Conservation (phyloP, 2,113 vertebrate genomes). For the Amphiprion percula region DNA sequence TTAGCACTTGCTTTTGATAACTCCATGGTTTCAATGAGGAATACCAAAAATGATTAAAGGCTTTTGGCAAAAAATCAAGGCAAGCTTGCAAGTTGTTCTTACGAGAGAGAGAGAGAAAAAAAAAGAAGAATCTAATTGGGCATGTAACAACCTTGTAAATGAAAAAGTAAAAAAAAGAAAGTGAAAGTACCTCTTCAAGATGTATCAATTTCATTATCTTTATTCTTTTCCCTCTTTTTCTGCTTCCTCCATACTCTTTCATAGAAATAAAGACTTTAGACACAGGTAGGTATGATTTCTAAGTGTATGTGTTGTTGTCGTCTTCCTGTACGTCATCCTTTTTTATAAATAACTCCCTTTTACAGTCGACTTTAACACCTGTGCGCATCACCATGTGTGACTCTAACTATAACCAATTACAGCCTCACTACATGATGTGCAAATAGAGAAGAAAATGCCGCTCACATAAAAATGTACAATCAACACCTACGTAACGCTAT, state of each 20-base stretch:
- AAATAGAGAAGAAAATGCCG: neutral
- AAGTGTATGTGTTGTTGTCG: slow-evolving; percentile 33
- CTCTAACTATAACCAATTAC: slow-evolving; percentile 54
- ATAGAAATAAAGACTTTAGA: slow-evolving; percentile 99
- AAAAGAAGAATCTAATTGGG: neutral
- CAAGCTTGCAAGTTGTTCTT: neutral
- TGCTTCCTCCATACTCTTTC: slow-evolving; percentile 80
- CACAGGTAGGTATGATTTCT: slow-evolving; percentile 92
- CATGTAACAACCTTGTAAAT: slow-evolving; percentile 34
- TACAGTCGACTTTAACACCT: slow-evolving; percentile 37
- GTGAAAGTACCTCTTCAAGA: slow-evolving; percentile 32
- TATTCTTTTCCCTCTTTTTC: slow-evolving; percentile 64
- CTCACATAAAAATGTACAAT: neutral
- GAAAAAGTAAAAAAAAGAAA: neutral
- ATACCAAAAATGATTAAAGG: slow-evolving; percentile 4
- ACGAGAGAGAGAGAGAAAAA: neutral
- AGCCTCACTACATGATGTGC: slow-evolving; percentile 49
- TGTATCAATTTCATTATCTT: slow-evolving; percentile 42
- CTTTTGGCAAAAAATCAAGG: neutral
- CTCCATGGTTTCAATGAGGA: slow-evolving; percentile 3
- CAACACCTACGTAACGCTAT: neutral
- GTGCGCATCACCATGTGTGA: slow-evolving; percentile 48
- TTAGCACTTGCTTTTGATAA: neutral
- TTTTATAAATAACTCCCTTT: slow-evolving; percentile 36
- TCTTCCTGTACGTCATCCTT: slow-evolving; percentile 1